These are phyloP conservation scores for Uloborus diversus DNA, from an alignment of 1,140 invertebrate genomes.

Conservation along the genomic window DNA sequence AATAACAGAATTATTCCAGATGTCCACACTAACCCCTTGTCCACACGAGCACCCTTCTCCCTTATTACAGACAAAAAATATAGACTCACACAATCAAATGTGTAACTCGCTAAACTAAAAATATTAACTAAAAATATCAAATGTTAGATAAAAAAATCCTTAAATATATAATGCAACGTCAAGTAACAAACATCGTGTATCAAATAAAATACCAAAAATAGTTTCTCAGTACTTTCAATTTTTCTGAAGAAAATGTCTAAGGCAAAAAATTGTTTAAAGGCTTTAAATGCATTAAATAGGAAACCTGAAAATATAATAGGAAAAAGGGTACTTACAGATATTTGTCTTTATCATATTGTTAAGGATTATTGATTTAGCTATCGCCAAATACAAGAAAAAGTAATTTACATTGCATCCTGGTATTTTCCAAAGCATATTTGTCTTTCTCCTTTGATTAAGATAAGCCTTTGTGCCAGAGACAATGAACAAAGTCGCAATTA, in stretches of 20 bases:
- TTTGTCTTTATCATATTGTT: constrained; percentile 37
- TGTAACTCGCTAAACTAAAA: neutral
- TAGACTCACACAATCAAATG: too few relatives aligned
- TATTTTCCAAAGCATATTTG: constrained; percentile 27
- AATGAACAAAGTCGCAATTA: neutral
- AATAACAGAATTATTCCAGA: too few relatives aligned
- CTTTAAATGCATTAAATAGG: neutral
- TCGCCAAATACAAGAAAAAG: constrained; percentile 16
- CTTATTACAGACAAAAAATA: too few relatives aligned
- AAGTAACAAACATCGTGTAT: too few relatives aligned
- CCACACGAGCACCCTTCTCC: too few relatives aligned
- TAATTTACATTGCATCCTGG: constrained; percentile 42
- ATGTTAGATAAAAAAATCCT: too few relatives aligned
- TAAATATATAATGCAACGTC: too few relatives aligned
- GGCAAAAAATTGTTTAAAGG: too few relatives aligned
- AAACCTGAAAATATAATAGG: neutral
- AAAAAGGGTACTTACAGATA: constrained; percentile 26
- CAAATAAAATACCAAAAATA: too few relatives aligned
- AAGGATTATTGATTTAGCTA: constrained; percentile 15
- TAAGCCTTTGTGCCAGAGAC: neutral
- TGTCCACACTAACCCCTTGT: too few relatives aligned
- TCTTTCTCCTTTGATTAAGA: constrained; percentile 5
- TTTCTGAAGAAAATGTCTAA: too few relatives aligned
- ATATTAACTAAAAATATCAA: neutral
- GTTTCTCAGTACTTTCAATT: too few relatives aligned